Percentiles rank a stretch among this genome's conserved stretches.
These are phyloP conservation scores for Thysanoteuthis rhombus DNA, from an alignment of 2,888 invertebrate genomes.

Conservation along the genomic window DNA sequence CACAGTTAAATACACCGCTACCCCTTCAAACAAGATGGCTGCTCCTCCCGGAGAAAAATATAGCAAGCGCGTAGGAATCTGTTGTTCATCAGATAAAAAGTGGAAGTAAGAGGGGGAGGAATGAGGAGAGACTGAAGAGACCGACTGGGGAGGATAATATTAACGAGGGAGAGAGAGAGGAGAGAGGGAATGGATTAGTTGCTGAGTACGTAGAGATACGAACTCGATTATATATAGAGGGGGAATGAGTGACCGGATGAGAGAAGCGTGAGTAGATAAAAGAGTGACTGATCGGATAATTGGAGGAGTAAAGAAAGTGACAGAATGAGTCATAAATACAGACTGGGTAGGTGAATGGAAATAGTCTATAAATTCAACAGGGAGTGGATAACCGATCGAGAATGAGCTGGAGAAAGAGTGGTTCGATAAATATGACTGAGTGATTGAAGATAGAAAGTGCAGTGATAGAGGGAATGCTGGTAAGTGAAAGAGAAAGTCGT, in stretches of 20 bases:
- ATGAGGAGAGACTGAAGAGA: not conserved
- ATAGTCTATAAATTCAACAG: not conserved
- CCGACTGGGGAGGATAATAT: not conserved
- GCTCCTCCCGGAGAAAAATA: slow-evolving; percentile 12
- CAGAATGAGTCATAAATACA: not conserved
- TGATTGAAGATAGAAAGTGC: too few species aligned
- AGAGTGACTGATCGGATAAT: too few species aligned
- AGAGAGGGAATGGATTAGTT: not conserved
- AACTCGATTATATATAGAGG: too few species aligned
- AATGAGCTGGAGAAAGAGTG: not conserved
- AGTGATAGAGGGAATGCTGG: not conserved
- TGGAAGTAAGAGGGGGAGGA: not conserved
- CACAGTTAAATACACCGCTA: not conserved
- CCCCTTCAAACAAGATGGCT: not conserved
- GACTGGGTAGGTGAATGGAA: not conserved
- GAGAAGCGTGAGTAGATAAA: too few species aligned
- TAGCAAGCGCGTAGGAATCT: not conserved
- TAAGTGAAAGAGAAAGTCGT: not conserved
- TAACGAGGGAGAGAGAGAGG: not conserved
- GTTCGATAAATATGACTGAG: not conserved
- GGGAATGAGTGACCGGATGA: too few species aligned
- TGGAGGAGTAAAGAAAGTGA: not conserved
- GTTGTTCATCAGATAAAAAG: not conserved
- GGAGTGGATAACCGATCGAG: not conserved
- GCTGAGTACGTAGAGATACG: too few species aligned